Evolutionary conservation across 2,888 invertebrate species (phyloP).

Genomic region (Ceraclea dissimilis): DNA sequence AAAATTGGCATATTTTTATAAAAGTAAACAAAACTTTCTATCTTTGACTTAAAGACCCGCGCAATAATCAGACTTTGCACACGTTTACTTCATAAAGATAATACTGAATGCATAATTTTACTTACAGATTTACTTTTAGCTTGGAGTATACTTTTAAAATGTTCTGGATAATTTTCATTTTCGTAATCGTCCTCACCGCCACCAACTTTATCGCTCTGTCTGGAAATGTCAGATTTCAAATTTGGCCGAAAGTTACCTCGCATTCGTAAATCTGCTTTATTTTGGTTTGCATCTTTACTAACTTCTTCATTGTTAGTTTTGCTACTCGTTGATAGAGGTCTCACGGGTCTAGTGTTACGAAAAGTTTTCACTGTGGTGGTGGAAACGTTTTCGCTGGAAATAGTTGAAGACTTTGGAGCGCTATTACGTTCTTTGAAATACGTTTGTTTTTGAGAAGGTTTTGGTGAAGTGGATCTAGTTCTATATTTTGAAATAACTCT

Average conservation of each 20-base stretch:
- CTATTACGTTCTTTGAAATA: neutral
- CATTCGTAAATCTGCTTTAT: neutral
- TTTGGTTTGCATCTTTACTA: slow-evolving; percentile 13
- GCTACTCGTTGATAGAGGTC: slow-evolving; percentile 8
- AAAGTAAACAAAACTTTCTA: too few species aligned
- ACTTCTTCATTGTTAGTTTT: neutral
- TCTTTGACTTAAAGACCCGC: too few species aligned
- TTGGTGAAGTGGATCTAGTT: neutral
- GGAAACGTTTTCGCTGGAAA: neutral
- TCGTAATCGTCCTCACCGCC: slow-evolving; percentile 47
- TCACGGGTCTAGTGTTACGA: neutral
- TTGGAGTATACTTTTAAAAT: slow-evolving; percentile 57
- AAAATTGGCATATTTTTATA: too few species aligned
- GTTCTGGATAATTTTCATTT: slow-evolving; percentile 59
- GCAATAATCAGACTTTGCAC: too few species aligned
- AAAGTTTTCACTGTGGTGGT: neutral
- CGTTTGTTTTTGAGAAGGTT: neutral
- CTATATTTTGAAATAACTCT: neutral
- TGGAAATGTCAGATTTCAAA: slow-evolving; percentile 5
- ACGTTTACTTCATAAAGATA: too few species aligned
- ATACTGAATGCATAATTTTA: too few species aligned
- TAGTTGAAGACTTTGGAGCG: neutral
- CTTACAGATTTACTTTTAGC: slow-evolving; percentile 49
- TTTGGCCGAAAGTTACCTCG: slow-evolving; percentile 18
- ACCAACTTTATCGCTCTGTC: slow-evolving; percentile 30